These are phyloP conservation scores for Struthidea cinerea DNA, from an alignment of 2,113 vertebrate species.

Conservation along the genomic window DNA sequence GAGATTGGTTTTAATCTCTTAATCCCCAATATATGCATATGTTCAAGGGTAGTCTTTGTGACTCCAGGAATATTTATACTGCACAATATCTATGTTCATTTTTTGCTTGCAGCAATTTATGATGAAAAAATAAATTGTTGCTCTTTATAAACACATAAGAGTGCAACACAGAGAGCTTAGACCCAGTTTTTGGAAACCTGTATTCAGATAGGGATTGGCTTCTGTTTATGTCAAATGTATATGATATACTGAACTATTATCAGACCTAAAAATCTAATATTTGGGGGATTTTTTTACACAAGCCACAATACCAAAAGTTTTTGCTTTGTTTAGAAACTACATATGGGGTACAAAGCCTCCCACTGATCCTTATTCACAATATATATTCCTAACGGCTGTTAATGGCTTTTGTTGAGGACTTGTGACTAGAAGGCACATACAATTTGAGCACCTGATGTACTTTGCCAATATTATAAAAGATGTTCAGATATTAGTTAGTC, in stretches of 20 bases:
- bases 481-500: not conserved
- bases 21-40: not conserved
- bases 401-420: not conserved
- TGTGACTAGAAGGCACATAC: not conserved
- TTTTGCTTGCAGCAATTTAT: not conserved
- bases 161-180: not conserved
- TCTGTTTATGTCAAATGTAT: not conserved
- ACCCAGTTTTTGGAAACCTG: not conserved
- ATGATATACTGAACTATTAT: not conserved
- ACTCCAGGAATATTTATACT: not conserved
- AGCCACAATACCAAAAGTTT: not conserved
- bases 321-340: not conserved
- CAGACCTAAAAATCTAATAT: not conserved
- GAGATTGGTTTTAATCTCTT: slow-evolving; percentile 32
- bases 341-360: not conserved
- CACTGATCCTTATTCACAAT: not conserved
- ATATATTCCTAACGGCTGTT: not conserved
- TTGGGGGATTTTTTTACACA: not conserved
- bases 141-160: not conserved
- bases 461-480: not conserved
- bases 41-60: not conserved
- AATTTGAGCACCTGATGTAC: not conserved
- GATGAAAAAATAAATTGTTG: not conserved
- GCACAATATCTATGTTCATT: not conserved
- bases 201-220: not conserved